These are phyloP conservation scores for Karalla daura DNA, from an alignment of 2,797 vertebrate genomes.

Conservation along the genomic window DNA sequence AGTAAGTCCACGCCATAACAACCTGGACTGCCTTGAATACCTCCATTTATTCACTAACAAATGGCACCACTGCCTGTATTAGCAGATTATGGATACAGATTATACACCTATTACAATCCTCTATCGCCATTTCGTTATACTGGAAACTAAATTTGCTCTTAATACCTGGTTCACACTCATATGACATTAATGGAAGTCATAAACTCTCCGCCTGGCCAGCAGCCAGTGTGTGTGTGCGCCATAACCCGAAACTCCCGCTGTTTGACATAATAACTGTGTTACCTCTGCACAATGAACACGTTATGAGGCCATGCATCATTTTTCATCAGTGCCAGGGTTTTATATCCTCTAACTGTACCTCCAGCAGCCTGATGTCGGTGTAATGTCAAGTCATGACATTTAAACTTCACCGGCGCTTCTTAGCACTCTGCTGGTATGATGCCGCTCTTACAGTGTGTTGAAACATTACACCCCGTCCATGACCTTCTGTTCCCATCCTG, in stretches of 20 bases:
- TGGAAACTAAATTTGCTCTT: conserved; percentile 3
- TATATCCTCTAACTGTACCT: conserved; percentile 27
- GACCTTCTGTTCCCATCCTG: conserved; percentile 69
- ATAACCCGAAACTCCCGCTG: background rate
- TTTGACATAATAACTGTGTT: background rate
- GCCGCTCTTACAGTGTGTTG: conserved; percentile 67
- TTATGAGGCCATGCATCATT: background rate
- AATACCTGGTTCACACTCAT: background rate
- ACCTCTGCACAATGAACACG: background rate
- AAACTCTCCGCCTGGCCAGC: background rate
- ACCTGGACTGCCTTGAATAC: background rate
- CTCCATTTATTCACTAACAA: background rate
- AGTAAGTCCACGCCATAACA: conserved; percentile 78
- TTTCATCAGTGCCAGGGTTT: conserved; percentile 5
- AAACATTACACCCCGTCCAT: conserved; percentile 72
- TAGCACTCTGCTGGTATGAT: conserved; percentile 60
- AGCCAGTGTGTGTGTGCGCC: background rate
- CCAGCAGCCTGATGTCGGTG: conserved; percentile 36
- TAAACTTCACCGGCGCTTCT: conserved; percentile 62
- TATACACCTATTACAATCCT: too few species aligned
- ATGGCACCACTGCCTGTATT: background rate
- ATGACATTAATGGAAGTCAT: background rate
- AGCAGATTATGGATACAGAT: too few species aligned
- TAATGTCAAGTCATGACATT: conserved; percentile 77
- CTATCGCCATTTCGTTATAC: background rate